phyloP scores from a whole-genome alignment of 53 echinoderm and acorn worm genomes.

The Luidia sarsii region DNA sequence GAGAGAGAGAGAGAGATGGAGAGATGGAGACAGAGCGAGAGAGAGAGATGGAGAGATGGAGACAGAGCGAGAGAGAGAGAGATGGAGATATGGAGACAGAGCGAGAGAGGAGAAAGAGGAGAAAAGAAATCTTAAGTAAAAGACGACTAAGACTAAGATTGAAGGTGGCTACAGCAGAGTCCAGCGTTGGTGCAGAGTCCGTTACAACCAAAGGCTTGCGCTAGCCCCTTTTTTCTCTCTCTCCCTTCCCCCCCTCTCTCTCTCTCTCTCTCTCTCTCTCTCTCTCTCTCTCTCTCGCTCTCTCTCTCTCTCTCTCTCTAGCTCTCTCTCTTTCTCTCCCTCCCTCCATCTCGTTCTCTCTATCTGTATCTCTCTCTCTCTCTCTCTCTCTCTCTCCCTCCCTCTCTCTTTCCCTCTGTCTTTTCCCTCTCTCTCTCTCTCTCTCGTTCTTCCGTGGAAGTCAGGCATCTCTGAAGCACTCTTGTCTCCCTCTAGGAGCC shows the following conservation, averaged over 20 bases:
- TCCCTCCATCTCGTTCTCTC: too few species aligned
- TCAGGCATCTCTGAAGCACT: constrained; percentile 50
- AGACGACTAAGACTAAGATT: not conserved
- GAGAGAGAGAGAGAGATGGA: not conserved
- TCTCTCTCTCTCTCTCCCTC: too few species aligned
- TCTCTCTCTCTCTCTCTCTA: too few species aligned
- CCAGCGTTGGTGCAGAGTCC: constrained; percentile 44
- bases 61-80: not conserved
- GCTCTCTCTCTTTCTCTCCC: too few species aligned
- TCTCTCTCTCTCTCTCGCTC: too few species aligned
- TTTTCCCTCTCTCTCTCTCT: constrained; percentile 33
- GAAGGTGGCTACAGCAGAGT: not conserved
- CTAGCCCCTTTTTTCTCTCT: too few species aligned
- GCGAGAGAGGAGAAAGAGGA: not conserved
- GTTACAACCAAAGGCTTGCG: too few species aligned
- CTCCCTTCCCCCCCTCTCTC: too few species aligned
- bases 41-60: constrained; percentile 3
- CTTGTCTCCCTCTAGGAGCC: constrained; percentile 43
- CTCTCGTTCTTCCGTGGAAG: constrained; percentile 56
- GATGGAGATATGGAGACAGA: too few species aligned
- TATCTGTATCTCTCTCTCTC: too few species aligned
- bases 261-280: too few species aligned
- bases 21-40: not conserved
- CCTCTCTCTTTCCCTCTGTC: too few species aligned
- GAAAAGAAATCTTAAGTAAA: constrained; percentile 5